Conservation (phyloP, 2,113 vertebrate species). For the Ginglymostoma cirratum region DNA sequence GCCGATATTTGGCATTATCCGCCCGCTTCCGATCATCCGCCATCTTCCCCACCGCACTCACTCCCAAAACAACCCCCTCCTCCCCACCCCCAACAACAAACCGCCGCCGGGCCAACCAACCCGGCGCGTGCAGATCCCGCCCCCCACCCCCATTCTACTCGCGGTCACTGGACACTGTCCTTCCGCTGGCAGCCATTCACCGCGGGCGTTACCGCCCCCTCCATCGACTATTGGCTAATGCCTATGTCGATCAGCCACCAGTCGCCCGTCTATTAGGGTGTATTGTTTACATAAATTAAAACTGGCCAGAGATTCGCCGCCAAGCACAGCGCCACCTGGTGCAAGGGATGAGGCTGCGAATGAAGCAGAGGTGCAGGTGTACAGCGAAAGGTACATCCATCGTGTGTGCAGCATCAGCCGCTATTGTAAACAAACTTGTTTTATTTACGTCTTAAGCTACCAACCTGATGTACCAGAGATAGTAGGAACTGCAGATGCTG, state of each 20-base stretch:
- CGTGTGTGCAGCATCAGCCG: not conserved
- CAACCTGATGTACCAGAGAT: not conserved
- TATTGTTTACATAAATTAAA: not conserved
- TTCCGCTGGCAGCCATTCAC: not conserved
- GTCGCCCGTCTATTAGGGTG: not conserved
- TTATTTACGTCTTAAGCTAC: not conserved
- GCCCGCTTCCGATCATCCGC: conserved; percentile 60
- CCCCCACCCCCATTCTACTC: no score
- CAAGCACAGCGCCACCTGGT: not conserved
- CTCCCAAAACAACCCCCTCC: not conserved
- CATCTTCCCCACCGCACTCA: conserved; percentile 69
- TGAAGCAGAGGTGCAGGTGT: not conserved
- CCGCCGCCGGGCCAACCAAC: not conserved
- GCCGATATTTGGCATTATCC: conserved; percentile 85
- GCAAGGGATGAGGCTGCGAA: not conserved
- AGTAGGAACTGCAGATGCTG: no score
- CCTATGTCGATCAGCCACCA: not conserved
- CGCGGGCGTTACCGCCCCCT: accelerated
- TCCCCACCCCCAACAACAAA: not conserved
- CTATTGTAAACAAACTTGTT: not conserved
- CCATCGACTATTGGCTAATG: not conserved
- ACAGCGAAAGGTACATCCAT: not conserved
- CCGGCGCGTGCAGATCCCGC: not conserved
- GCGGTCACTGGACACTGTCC: not conserved
- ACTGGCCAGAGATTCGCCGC: not conserved